A percentile compares a stretch with the other conserved stretches of the same genome.
phyloP scores from a whole-genome alignment of 2,113 vertebrate species.

The Euleptes europaea region DNA sequence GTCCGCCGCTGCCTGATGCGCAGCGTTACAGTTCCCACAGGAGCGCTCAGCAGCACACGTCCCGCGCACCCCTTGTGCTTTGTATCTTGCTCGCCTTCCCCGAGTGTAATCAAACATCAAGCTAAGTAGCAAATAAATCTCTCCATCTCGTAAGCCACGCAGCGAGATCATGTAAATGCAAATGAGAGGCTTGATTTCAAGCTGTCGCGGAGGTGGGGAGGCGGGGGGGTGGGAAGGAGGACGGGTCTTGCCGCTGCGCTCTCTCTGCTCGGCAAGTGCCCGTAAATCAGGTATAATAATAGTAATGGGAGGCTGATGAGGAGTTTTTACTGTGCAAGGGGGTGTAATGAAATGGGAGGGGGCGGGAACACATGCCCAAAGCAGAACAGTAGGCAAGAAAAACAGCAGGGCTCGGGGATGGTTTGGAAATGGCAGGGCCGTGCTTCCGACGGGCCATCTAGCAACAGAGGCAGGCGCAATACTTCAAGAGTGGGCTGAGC shows the following conservation, averaged over 20 bases:
- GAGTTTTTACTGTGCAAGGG: constrained; percentile 65
- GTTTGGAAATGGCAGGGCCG: background rate
- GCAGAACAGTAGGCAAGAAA: constrained; percentile 61
- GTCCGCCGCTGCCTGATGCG: constrained; percentile 69
- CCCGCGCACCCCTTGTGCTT: constrained; percentile 65
- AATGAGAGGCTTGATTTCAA: constrained; percentile 94
- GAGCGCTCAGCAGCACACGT: constrained; percentile 61
- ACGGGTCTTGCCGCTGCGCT: constrained; percentile 65
- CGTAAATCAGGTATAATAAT: constrained; percentile 83
- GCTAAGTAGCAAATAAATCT: constrained; percentile 95
- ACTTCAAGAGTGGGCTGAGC: background rate
- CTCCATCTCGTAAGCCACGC: constrained; percentile 85
- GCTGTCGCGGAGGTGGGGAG: constrained; percentile 81
- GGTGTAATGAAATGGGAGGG: constrained; percentile 54
- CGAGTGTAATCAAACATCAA: constrained; percentile 90
- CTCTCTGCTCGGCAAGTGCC: constrained; percentile 73
- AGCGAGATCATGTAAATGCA: constrained; percentile 97
- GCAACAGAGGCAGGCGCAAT: background rate
- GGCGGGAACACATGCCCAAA: background rate
- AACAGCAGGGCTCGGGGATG: constrained; percentile 9
- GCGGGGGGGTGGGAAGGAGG: constrained; percentile 40
- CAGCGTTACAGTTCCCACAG: constrained; percentile 73
- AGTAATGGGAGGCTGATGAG: constrained; percentile 75
- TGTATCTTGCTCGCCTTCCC: constrained; percentile 74
- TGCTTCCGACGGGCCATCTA: background rate